Base-by-base conservation (phyloP, 92 coral and sea anemone genomes). In the Bergia sp. region DNA sequence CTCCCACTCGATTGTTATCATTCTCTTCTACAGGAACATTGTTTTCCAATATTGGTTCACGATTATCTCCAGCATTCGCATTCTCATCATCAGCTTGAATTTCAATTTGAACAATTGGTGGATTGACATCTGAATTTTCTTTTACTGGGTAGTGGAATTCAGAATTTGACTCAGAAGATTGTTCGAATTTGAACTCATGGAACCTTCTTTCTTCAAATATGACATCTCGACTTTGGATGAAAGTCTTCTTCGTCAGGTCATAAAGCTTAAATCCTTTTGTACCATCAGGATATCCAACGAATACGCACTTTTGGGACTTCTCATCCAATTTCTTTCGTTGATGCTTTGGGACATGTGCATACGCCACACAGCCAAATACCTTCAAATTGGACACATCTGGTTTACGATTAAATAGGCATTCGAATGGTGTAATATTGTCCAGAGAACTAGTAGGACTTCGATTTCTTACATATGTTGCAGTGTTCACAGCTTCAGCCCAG, bases 401-500 rank as follows among this genome's bases (percentile, higher is more conserved):
- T 53, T 86, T 74, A 18, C 40, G 41, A 73, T 85, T 85, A 65
- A 85, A 85, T 72, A 67, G 41, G 38, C 82, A 73, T 57, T 73
- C 89, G 6, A 37, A 23, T 20, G 82, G 89, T 72, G 82, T 74
- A 44, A 86, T 36, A 29, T 77, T 47, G 37, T 75, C 5, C 23
- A 86, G 55, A 41, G 82, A 44, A 49, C 5, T 49, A 53, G 89
- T 49, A 37, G 76, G 89, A 38, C 89, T 45, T 7, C 84, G 80
- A 47, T 88, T 79, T 41, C 86, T 23, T 29, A 79, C 8, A 49
- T 88, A 88, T 3, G 64, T 86, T 11, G 90, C 77, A 1, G 90
- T 77, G 85, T 79, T 88, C 45, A 79, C 73, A 23, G 90, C 86
- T 79, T 88, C 90, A 65, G 84, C 90, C 90, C 90, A 88, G 20